These are phyloP conservation scores for Thumatha senex DNA, from an alignment of 2,888 invertebrate genomes.

Conservation along the genomic window DNA sequence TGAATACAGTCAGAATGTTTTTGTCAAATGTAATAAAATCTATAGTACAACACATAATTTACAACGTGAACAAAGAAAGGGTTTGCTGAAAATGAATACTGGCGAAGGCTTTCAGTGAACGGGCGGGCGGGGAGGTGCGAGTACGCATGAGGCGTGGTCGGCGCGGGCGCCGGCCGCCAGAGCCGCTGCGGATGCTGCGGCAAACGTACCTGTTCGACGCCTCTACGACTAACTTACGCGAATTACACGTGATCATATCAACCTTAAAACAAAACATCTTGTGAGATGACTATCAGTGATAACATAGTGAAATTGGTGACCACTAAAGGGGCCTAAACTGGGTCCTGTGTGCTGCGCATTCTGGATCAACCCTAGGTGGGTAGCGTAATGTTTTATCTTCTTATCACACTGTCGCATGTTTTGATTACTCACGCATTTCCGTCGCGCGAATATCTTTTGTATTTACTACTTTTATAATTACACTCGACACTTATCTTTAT, in stretches of 20 bases:
- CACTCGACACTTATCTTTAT: neutral
- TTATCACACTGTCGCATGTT: constrained; percentile 63
- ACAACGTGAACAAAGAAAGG: constrained; percentile 9
- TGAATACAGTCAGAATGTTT: no score
- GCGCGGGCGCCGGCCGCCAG: constrained; percentile 54
- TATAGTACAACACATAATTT: no score
- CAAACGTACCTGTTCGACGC: constrained; percentile 65
- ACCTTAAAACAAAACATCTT: constrained; percentile 23
- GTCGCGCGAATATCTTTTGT: constrained; percentile 55
- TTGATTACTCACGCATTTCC: constrained; percentile 62
- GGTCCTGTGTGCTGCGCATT: constrained; percentile 52
- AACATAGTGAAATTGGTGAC: constrained; percentile 64
- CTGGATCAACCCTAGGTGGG: constrained; percentile 72
- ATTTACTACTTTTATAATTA: constrained; percentile 6
- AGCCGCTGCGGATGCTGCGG: constrained; percentile 76
- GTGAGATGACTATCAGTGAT: constrained; percentile 66
- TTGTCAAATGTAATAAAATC: no score
- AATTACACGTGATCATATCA: constrained; percentile 37
- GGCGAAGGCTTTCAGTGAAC: constrained; percentile 62
- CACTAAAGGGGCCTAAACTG: constrained; percentile 28
- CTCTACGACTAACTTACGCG: constrained; percentile 32
- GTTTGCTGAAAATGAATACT: constrained; percentile 43
- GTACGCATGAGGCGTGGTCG: constrained; percentile 69
- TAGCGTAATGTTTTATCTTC: constrained; percentile 61
- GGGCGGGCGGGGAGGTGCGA: constrained; percentile 68